These are phyloP conservation scores for Tethya wilhelma DNA, from an alignment of 37 sponge, comb jelly and placozoan genomes.

Conservation along the genomic window DNA sequence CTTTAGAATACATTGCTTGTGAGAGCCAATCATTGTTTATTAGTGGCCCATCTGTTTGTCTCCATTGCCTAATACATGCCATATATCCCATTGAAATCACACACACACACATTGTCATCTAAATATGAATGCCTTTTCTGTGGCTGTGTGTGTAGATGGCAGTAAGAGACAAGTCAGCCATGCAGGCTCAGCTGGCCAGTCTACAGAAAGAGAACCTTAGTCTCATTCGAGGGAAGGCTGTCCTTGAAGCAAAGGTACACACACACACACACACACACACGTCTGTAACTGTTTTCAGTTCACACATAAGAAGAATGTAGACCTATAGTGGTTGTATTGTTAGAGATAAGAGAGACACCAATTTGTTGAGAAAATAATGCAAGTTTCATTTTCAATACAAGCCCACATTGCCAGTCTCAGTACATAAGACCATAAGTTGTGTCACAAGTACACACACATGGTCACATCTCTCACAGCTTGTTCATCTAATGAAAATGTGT, in stretches of 20 bases:
- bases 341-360: not conserved
- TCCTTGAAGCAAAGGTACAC: constrained; percentile 48
- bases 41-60: not conserved
- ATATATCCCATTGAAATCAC: not conserved
- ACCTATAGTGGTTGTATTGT: not conserved
- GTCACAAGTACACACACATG: too few relatives aligned
- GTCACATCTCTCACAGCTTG: too few relatives aligned
- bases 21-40: not conserved
- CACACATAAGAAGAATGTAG: not conserved
- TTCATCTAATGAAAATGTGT: too few relatives aligned
- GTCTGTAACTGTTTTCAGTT: not conserved
- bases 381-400: too few relatives aligned
- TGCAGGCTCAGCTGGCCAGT: constrained; percentile 53
- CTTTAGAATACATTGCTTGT: too few relatives aligned
- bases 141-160: not conserved
- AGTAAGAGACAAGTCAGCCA: constrained; percentile 49
- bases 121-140: not conserved
- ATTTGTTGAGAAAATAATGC: too few relatives aligned
- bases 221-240: constrained; percentile 27
- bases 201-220: constrained; percentile 47
- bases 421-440: too few relatives aligned
- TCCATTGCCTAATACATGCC: not conserved
- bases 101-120: not conserved
- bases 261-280: too few relatives aligned
- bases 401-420: too few relatives aligned